Evolutionary conservation across 2,888 invertebrate species (phyloP).

Genomic region (Lysandra bellargus): DNA sequence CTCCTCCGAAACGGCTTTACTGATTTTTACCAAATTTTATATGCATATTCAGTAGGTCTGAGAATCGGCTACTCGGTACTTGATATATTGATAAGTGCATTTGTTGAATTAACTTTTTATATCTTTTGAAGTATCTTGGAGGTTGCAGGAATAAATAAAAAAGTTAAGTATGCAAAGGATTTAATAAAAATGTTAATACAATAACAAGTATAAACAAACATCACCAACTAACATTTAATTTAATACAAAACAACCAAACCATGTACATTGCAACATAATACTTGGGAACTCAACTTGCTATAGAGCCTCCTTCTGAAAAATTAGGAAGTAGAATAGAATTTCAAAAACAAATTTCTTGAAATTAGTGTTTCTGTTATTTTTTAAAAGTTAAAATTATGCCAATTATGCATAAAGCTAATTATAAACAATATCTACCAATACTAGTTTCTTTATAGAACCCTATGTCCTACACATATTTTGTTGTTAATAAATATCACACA

Average conservation of each 20-base stretch:
- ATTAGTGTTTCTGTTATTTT: neutral
- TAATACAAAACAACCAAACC: slow-evolving; percentile 34
- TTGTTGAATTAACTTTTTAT: neutral
- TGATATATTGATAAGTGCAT: too few species aligned
- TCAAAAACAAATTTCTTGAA: neutral
- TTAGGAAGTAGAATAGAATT: neutral
- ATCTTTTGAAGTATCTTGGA: neutral
- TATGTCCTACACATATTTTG: neutral
- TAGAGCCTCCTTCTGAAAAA: neutral
- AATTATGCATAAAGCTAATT: slow-evolving; percentile 20
- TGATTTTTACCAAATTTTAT: too few species aligned
- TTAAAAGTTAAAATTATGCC: neutral
- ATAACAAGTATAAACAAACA: slow-evolving; percentile 43
- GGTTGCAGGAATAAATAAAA: slow-evolving; percentile 30
- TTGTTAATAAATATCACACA: slow-evolving; percentile 6
- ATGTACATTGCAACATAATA: slow-evolving; percentile 31
- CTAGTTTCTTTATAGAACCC: neutral
- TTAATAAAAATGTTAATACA: slow-evolving; percentile 45
- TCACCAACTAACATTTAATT: slow-evolving; percentile 40
- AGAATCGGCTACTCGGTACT: too few species aligned
- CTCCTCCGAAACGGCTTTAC: too few species aligned
- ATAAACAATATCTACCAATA: slow-evolving; percentile 12
- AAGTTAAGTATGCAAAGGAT: slow-evolving; percentile 40
- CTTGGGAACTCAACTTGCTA: slow-evolving; percentile 3
- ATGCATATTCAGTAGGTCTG: too few species aligned